Base-by-base conservation (phyloP, 2,113 vertebrate genomes). In the Salminus brasiliensis region DNA sequence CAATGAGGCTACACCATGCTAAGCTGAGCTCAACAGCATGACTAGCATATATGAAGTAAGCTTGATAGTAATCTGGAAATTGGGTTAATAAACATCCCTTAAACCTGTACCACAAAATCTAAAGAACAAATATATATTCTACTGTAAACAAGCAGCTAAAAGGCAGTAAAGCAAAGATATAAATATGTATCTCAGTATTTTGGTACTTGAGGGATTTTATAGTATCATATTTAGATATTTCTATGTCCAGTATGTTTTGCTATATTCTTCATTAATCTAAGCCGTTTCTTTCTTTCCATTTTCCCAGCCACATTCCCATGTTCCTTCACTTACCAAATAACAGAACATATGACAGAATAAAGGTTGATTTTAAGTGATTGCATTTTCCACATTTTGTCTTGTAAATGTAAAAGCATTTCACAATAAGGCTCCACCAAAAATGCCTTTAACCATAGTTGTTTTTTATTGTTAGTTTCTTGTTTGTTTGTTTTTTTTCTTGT, bases 401-500 rank as follows among this genome's bases (percentile, higher is more conserved):
- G n/a, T n/a, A n/a, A 69, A 59, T 43, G 52, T 52, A 5, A 36
- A 65, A 15, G 16, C 10, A 77, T 41, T 16, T 8, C 53, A n/a
- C n/a, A 65, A 41, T 34, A 32, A 69, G 18, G 21, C 25, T 47
- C 67, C 74, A 67, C 62, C 74, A 30, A 47, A 45, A 32, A 53
- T 34, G 25, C 53, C 25, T 70, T 34, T 59, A 8, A 15, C n/a
- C 29, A 23, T 53, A 23, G 23, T 55, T 55, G 52, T 18, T 55
- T 55, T 55, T 55, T 55, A 55, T 55, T 55, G 16, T n/a, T n/a
- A n/a, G n/a, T 86, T 82, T 81, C 57, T 72, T 66, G 21, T 83
- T 88, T 83, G 30, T 65, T 82, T 81, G 23, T 67, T 52, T 11
- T 59, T 53, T 57, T 72, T 72, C 82, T 57, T 70, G 75, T 76